Conservation (phyloP, 2,888 invertebrate species). For the Cantharis nigra region DNA sequence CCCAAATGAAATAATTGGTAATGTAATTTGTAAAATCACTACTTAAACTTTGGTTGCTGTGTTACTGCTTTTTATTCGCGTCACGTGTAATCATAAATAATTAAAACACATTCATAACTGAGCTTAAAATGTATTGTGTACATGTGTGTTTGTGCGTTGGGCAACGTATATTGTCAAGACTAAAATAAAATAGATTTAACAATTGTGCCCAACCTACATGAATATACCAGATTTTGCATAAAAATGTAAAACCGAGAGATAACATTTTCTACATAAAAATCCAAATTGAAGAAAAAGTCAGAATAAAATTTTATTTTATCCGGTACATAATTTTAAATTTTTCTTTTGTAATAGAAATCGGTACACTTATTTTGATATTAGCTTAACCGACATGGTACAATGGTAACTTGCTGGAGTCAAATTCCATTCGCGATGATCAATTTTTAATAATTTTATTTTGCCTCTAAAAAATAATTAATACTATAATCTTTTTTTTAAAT, state of each 20-base stretch:
- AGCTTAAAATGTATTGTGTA: neutral
- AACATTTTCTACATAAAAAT: neutral
- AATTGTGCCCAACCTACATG: neutral
- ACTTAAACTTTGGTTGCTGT: neutral
- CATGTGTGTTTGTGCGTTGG: neutral
- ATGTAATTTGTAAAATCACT: neutral
- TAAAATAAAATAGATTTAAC: slow-evolving; percentile 1
- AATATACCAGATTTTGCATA: neutral
- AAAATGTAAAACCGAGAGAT: neutral
- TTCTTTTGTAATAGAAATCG: neutral
- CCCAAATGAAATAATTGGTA: neutral
- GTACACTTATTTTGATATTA: too few relatives aligned
- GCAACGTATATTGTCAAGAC: neutral
- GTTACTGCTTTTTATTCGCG: neutral
- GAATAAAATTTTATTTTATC: neutral
- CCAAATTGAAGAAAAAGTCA: neutral
- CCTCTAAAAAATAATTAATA: too few relatives aligned
- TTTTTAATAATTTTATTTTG: too few relatives aligned
- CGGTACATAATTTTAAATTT: neutral
- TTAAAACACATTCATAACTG: slow-evolving; percentile 13
- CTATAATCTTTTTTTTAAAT: too few relatives aligned
- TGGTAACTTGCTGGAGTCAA: too few relatives aligned
- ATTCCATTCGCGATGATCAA: too few relatives aligned
- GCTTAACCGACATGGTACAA: too few relatives aligned
- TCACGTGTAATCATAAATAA: slow-evolving; percentile 8